phyloP scores from a whole-genome alignment of 2,797 vertebrate species.

The Cygnus olor region DNA sequence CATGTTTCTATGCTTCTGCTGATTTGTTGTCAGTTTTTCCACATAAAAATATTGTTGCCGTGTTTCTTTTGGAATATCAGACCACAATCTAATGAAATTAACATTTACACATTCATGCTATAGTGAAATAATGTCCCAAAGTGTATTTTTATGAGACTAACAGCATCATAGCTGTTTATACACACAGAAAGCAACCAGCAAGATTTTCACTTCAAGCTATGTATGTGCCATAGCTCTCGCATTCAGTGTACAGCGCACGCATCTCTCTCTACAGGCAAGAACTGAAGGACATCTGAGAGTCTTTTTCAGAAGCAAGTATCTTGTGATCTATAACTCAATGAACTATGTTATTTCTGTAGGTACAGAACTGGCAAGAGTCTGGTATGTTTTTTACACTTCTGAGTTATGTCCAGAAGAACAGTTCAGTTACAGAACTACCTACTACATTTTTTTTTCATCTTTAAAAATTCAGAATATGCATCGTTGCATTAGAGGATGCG shows the following conservation, averaged over 20 bases:
- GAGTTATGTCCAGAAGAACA: background rate
- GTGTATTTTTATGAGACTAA: background rate
- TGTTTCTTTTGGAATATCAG: background rate
- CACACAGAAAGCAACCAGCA: background rate
- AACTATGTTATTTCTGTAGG: background rate
- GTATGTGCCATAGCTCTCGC: background rate
- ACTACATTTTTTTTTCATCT: background rate
- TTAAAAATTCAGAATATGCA: background rate
- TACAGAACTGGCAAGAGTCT: background rate
- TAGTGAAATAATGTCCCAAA: background rate
- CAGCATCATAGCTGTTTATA: background rate
- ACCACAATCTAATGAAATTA: background rate
- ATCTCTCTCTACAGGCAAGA: background rate
- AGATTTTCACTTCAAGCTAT: background rate
- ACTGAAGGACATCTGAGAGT: background rate
- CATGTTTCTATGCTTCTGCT: background rate
- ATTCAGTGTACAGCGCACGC: background rate
- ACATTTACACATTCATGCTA: background rate
- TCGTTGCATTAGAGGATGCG: background rate
- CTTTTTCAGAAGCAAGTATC: background rate
- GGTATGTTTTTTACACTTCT: background rate
- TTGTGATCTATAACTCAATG: background rate
- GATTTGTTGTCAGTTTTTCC: background rate
- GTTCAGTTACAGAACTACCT: background rate
- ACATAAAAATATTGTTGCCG: background rate